These are phyloP conservation scores for Scalopus aquaticus DNA, from an alignment of 2,113 vertebrate genomes.

Conservation along the genomic window DNA sequence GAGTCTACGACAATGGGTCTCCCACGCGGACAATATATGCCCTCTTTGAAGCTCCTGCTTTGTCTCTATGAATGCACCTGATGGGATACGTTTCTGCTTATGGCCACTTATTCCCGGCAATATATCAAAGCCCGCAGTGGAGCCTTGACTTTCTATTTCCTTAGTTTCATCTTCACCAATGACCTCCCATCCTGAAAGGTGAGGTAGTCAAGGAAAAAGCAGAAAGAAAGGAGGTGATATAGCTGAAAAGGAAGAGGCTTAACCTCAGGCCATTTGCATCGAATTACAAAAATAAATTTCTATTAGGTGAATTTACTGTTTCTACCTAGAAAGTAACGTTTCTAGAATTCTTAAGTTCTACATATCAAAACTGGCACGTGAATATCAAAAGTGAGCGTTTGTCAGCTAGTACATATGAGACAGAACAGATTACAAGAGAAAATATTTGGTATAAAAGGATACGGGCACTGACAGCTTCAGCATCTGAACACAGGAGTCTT, in stretches of 20 bases:
- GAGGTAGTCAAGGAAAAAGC: conserved; percentile 86
- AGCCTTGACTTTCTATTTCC: conserved; percentile 91
- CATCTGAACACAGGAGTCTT: conserved; percentile 93
- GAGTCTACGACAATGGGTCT: background rate
- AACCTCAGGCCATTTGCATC: conserved; percentile 8
- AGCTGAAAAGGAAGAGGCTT: background rate
- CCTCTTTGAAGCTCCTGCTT: background rate
- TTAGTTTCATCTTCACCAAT: conserved; percentile 93
- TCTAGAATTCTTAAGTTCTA: conserved; percentile 31
- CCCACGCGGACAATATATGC: background rate
- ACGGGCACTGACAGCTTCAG: conserved; percentile 94
- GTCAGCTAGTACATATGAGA: background rate
- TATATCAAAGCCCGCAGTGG: conserved; percentile 86
- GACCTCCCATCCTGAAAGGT: conserved; percentile 92
- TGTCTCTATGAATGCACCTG: conserved; percentile 83
- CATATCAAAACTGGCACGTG: background rate
- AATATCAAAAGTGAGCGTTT: conserved; percentile 22
- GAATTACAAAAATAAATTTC: conserved; percentile 37
- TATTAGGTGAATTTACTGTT: conserved; percentile 3
- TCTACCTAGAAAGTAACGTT: conserved; percentile 48
- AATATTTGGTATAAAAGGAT: conserved; percentile 88
- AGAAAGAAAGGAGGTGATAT: background rate
- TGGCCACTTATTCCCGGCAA: conserved; percentile 88
- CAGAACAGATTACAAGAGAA: background rate
- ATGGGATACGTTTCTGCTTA: conserved; percentile 88